Conservation (phyloP, 2,113 vertebrate genomes). For the Phrynocephalus versicolor region DNA sequence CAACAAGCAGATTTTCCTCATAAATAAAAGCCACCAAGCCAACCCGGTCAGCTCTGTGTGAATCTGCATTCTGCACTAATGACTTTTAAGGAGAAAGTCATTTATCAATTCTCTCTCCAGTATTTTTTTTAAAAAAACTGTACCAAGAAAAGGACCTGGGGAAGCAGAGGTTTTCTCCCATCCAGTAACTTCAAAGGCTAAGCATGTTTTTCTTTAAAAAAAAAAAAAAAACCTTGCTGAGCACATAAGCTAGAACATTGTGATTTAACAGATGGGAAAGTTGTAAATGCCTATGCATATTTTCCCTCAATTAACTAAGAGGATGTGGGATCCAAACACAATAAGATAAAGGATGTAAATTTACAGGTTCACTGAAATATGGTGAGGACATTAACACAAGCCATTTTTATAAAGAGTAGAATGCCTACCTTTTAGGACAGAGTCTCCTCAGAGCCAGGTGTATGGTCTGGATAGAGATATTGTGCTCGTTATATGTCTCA, state of each 20-base stretch:
- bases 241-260: background rate
- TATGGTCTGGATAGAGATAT: no score
- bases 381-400: no score
- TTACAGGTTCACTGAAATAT: no score
- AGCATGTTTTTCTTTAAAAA: background rate
- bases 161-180: background rate
- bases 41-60: background rate
- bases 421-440: no score
- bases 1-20: background rate
- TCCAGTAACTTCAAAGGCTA: background rate
- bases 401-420: no score
- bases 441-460: no score
- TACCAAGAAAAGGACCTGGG: background rate
- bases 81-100: background rate
- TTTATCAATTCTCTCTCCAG: background rate
- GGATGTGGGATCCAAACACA: background rate
- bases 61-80: background rate
- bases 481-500: no score
- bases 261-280: background rate
- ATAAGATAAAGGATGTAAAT: background rate
- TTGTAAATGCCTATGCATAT: background rate
- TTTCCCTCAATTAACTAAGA: background rate
- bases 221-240: no score
- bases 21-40: background rate
- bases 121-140: background rate